phyloP scores from a whole-genome alignment of 2,113 vertebrate species.

The Mesoclemmys tuberculata region DNA sequence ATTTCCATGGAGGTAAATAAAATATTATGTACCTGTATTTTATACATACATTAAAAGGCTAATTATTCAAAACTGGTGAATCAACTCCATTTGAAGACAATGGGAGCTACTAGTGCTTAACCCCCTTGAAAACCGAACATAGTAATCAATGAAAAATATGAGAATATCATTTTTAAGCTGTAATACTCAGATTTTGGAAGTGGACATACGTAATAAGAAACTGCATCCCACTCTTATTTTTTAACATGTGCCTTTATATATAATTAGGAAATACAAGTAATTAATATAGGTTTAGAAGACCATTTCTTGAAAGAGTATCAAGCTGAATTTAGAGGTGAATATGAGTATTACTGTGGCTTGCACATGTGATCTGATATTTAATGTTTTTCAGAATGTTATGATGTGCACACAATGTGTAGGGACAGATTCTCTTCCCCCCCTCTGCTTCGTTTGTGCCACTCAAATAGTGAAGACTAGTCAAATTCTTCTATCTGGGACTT shows the following conservation, averaged over 20 bases:
- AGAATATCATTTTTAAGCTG: neutral
- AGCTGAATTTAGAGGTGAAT: neutral
- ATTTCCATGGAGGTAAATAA: conserved; percentile 94
- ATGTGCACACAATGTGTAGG: neutral
- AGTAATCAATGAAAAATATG: neutral
- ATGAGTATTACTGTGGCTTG: neutral
- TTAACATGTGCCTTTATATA: neutral
- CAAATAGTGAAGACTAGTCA: neutral
- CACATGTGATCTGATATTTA: neutral
- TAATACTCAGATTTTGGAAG: neutral
- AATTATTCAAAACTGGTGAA: neutral
- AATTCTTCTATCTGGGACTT: neutral
- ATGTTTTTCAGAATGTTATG: neutral
- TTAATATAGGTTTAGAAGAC: neutral
- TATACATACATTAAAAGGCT: accelerated
- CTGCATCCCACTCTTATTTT: neutral
- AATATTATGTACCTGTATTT: neutral
- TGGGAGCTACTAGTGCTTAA: neutral
- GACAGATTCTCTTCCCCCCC: neutral
- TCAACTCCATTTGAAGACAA: accelerated
- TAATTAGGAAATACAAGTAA: neutral
- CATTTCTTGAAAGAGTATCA: neutral
- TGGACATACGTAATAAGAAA: neutral
- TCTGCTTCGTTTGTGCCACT: neutral
- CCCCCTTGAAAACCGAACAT: neutral